Conservation (phyloP, 2,797 vertebrate genomes). For the Sebastiscus tertius region DNA sequence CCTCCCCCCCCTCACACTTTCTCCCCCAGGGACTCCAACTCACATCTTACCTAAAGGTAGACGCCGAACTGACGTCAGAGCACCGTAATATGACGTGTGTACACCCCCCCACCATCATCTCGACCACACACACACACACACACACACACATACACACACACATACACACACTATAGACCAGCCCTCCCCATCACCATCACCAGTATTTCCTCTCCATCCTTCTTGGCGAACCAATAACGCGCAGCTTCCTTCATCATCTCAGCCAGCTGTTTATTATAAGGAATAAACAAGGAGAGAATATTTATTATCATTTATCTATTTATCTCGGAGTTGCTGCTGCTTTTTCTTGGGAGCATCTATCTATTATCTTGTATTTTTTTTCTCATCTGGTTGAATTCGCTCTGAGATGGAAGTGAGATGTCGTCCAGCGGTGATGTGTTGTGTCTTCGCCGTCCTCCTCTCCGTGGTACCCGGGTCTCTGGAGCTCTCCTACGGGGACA, state of each 20-base stretch:
- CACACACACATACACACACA: not conserved
- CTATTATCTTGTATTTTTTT: constrained; percentile 20
- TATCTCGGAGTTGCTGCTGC: not conserved
- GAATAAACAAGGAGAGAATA: constrained; percentile 8
- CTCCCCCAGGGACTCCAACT: constrained; percentile 80
- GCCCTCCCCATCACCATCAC: constrained; percentile 48
- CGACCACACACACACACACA: constrained; percentile 54
- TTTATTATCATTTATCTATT: not conserved
- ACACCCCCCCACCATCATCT: constrained; percentile 72
- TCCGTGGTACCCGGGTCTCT: constrained; percentile 67
- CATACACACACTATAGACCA: constrained; percentile 14
- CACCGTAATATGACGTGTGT: constrained; percentile 91
- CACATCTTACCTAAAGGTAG: constrained; percentile 85
- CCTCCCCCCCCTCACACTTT: constrained; percentile 23
- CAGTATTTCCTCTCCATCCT: constrained; percentile 64
- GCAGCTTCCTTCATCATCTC: constrained; percentile 48
- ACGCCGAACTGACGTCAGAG: constrained; percentile 91
- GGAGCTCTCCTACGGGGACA: constrained; percentile 73
- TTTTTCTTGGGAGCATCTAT: constrained; percentile 18
- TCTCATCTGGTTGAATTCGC: constrained; percentile 59
- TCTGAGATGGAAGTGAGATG: constrained; percentile 87
- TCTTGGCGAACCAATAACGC: constrained; percentile 57
- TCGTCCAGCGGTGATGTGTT: constrained; percentile 79
- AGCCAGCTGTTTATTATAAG: constrained; percentile 42
- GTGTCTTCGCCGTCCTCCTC: constrained; percentile 81